Evolutionary conservation across 2,113 vertebrate species (phyloP), one percentile per base, ranked within the genome.

Genomic region (Oenanthe oenanthe): DNA sequence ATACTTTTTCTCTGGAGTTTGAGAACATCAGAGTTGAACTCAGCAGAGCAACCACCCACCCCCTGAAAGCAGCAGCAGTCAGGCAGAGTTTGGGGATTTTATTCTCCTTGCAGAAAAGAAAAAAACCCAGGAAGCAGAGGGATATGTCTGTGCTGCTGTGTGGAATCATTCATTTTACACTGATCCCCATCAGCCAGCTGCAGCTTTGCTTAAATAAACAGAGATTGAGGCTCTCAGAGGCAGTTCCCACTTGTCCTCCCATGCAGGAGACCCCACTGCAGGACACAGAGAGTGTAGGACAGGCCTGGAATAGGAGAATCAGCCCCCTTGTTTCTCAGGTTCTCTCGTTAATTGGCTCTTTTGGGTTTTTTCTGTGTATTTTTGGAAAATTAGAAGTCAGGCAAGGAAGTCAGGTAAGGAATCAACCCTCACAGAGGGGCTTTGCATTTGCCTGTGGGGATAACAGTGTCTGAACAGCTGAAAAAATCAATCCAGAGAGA

Each of bases 141-240:
- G 34, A n/a, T 66, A 38, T 14, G 42, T 24, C n/a, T 76, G 53
- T 4, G 1, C 74, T 95, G 90, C 88, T 62, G 11, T 10, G 70
- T 68, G 57, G 53, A 85, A 93, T 96, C 50, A 17, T 72, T 88
- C 82, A 26, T 66, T 88, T 73, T 76, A 22, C 74, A 53, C 85
- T 76, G 92, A 83, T 85, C 78, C 50, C 53, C 4, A 2, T 12
- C 82, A 96, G 82, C 77, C 54, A 79, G n/a, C 42, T 1, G 3
- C 72, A 88, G 71, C 50, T 94, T 79, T 92, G 40, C 74, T 93
- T 85, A 89, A 89, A 76, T 42, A 92, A 93, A 76, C 3, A n/a
- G 31, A n/a, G 88, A 65, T 3, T 36, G 77, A 57, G 74, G 57
- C 36, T 94, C 68, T 48, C 88, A 25, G 66, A 50, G 34, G 57